Conservation (phyloP, 2,888 invertebrate species). For the Yponomeuta evonymella region DNA sequence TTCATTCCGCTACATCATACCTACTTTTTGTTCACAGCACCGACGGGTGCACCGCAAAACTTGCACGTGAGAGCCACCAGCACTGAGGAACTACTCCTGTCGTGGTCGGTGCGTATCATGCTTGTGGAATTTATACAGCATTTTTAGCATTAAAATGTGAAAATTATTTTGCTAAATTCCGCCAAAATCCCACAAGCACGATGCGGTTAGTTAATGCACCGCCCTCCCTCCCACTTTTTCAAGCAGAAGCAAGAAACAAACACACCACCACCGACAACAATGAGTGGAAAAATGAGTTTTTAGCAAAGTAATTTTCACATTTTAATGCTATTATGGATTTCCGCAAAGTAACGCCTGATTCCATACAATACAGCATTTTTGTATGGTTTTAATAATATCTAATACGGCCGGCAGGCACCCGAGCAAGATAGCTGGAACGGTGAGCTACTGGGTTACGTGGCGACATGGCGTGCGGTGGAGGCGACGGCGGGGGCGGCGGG, state of each 20-base stretch:
- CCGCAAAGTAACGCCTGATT: too few species aligned
- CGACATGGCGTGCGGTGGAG: slow-evolving; percentile 71
- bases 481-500: slow-evolving; percentile 21
- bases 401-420: slow-evolving; percentile 70
- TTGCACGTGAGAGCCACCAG: slow-evolving; percentile 80
- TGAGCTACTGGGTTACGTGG: slow-evolving; percentile 82
- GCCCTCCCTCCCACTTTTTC: too few species aligned
- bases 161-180: too few species aligned
- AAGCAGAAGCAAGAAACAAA: too few species aligned
- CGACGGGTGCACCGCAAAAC: slow-evolving; percentile 81
- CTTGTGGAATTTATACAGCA: neutral
- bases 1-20: too few species aligned
- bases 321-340: too few species aligned
- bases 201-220: too few species aligned
- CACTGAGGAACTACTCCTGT: slow-evolving; percentile 80
- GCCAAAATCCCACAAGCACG: too few species aligned
- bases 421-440: slow-evolving; percentile 82
- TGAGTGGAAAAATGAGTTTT: too few species aligned
- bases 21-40: slow-evolving; percentile 58
- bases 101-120: slow-evolving; percentile 80
- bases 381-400: neutral
- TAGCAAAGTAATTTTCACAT: too few species aligned
- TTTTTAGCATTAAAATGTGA: too few species aligned
- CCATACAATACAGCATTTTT: neutral
- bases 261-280: too few species aligned